phyloP scores from a whole-genome alignment of 2,113 vertebrate genomes.

The Amphiprion percula region DNA sequence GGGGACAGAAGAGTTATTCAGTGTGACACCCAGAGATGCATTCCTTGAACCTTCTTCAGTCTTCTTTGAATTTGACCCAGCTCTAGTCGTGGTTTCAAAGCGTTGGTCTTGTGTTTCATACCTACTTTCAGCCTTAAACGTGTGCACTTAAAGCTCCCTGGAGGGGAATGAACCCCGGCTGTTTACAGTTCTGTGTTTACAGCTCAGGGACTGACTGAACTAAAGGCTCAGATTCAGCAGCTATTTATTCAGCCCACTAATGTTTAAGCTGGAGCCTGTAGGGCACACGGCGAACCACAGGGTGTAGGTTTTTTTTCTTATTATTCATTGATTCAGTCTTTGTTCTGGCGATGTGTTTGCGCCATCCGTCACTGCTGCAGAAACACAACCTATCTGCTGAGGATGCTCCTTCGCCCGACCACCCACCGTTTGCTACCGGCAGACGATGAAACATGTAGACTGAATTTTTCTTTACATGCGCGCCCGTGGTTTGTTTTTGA shows the following conservation, averaged over 20 bases:
- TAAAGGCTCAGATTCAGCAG: conserved; percentile 25
- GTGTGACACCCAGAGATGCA: background rate
- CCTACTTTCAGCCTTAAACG: conserved; percentile 11
- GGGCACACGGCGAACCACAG: background rate
- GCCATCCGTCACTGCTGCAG: conserved; percentile 24
- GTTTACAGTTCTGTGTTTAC: conserved; percentile 24
- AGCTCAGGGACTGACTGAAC: conserved; percentile 15
- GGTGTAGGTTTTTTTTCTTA: conserved; percentile 27
- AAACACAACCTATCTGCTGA: conserved; percentile 32
- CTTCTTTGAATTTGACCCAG: background rate
- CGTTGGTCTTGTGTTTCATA: conserved; percentile 5
- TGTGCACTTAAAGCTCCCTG: background rate
- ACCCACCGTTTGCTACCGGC: conserved; percentile 38
- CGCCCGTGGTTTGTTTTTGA: conserved; percentile 43
- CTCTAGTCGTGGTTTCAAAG: conserved; percentile 5
- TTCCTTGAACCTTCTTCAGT: background rate
- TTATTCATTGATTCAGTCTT: conserved; percentile 25
- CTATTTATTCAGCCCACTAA: conserved; percentile 39
- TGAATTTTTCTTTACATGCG: conserved; percentile 21
- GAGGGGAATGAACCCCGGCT: background rate
- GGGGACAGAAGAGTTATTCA: background rate
- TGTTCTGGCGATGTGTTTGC: background rate
- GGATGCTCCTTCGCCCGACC: conserved; percentile 18
- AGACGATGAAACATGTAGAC: conserved; percentile 31
- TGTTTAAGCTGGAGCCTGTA: conserved; percentile 19